These are phyloP conservation scores for Pammene aurita DNA, from an alignment of 2,888 invertebrate species.

Conservation along the genomic window DNA sequence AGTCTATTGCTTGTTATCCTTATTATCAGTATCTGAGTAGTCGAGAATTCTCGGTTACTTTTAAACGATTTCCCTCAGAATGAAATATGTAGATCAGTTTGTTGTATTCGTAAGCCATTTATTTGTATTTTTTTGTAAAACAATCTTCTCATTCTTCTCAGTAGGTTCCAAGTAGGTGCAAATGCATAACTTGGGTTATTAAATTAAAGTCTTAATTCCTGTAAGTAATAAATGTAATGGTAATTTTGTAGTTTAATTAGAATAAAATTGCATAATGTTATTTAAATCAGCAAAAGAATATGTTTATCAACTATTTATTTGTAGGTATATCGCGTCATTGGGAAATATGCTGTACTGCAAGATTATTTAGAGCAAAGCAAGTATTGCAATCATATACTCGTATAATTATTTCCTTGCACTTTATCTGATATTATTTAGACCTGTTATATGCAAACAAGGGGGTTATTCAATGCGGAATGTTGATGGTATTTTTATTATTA, in stretches of 20 bases:
- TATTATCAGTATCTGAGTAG: not conserved
- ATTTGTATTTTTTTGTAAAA: too few species aligned
- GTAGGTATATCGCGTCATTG: not conserved
- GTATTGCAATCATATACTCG: conserved; percentile 8
- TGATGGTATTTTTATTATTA: not conserved
- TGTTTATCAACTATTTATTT: not conserved
- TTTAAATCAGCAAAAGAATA: too few species aligned
- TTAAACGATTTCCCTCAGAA: too few species aligned
- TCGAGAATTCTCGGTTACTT: too few species aligned
- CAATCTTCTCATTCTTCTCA: too few species aligned
- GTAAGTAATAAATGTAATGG: not conserved
- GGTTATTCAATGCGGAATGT: conserved; percentile 8
- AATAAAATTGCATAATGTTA: not conserved
- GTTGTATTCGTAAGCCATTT: too few species aligned
- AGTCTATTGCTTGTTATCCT: not conserved
- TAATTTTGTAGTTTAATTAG: not conserved
- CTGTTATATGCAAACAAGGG: conserved; percentile 14
- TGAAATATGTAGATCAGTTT: too few species aligned
- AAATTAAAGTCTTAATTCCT: too few species aligned
- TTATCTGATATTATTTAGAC: conserved; percentile 20
- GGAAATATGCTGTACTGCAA: conserved; percentile 6
- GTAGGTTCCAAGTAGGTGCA: too few species aligned
- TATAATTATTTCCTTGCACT: conserved; percentile 15
- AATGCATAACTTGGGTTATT: too few species aligned
- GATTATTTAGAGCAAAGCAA: conserved; percentile 22